Percentiles rank a stretch among this genome's conserved stretches.
phyloP scores from a whole-genome alignment of 2,113 vertebrate species.

The Cnemophilus loriae region DNA sequence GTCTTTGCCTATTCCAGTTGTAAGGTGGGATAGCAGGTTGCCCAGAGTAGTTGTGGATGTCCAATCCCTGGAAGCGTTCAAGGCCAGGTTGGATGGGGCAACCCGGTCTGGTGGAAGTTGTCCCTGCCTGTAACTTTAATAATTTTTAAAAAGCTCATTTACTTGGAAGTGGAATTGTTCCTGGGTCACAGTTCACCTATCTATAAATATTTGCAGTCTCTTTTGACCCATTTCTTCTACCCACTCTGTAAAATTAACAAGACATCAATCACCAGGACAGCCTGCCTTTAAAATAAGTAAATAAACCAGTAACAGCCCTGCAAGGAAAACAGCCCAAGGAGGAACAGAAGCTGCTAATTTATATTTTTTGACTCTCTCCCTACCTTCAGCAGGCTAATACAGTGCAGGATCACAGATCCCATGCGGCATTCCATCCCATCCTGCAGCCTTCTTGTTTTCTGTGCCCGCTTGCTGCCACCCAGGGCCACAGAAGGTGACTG shows the following conservation, averaged over 20 bases:
- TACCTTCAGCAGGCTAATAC: background rate
- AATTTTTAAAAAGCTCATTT: background rate
- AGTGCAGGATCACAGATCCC: background rate
- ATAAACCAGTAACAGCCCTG: background rate
- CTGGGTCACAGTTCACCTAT: background rate
- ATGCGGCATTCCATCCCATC: accelerated
- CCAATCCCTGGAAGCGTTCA: background rate
- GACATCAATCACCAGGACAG: background rate
- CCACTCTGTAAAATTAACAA: background rate
- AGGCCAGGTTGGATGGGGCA: background rate
- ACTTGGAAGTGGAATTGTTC: background rate
- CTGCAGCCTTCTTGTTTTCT: background rate
- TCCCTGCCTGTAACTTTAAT: background rate
- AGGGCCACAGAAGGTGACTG: background rate
- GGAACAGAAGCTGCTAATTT: background rate
- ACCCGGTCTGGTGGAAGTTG: background rate
- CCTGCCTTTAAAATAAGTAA: background rate
- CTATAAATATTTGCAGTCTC: background rate
- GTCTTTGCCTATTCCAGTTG: background rate
- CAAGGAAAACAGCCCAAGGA: background rate
- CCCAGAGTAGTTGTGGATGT: background rate
- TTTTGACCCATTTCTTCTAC: background rate
- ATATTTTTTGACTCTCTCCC: background rate
- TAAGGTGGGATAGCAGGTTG: background rate
- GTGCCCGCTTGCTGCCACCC: accelerated